A percentile compares a stretch with the other conserved stretches of the same genome.
These are phyloP conservation scores for Thripadectes ignobilis DNA, from an alignment of 2,797 vertebrate genomes.

Conservation along the genomic window DNA sequence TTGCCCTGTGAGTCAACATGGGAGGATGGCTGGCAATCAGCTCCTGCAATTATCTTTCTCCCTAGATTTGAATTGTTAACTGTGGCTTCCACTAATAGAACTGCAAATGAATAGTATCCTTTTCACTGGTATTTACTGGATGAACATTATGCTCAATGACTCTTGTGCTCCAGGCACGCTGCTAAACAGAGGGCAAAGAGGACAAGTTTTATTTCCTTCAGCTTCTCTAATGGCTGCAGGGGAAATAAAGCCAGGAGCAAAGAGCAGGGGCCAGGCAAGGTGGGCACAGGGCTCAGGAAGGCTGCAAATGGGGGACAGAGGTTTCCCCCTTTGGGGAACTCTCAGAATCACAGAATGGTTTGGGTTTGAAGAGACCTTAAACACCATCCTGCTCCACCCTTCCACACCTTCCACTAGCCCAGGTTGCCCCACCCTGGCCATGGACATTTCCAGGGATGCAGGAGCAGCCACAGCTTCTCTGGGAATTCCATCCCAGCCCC, in stretches of 20 bases:
- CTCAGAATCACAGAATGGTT: too few species aligned
- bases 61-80: constrained; percentile 65
- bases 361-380: background rate
- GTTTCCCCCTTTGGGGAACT: background rate
- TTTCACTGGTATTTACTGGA: constrained; percentile 38
- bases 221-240: background rate
- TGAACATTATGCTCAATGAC: constrained; percentile 1
- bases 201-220: background rate
- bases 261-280: background rate
- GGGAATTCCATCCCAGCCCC: background rate
- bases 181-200: constrained; percentile 58
- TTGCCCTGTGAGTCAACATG: constrained; percentile 68
- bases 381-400: fast-evolving
- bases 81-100: constrained; percentile 64
- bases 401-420: background rate
- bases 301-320: background rate
- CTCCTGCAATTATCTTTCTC: constrained; percentile 68
- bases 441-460: background rate
- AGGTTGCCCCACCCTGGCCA: fast-evolving
- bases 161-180: background rate
- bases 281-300: background rate
- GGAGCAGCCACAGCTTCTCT: background rate
- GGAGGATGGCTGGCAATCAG: constrained; percentile 69
- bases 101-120: constrained; percentile 66
- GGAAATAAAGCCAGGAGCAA: background rate